Conservation (phyloP, 2,888 invertebrate genomes). For the Tiliacea citrago region DNA sequence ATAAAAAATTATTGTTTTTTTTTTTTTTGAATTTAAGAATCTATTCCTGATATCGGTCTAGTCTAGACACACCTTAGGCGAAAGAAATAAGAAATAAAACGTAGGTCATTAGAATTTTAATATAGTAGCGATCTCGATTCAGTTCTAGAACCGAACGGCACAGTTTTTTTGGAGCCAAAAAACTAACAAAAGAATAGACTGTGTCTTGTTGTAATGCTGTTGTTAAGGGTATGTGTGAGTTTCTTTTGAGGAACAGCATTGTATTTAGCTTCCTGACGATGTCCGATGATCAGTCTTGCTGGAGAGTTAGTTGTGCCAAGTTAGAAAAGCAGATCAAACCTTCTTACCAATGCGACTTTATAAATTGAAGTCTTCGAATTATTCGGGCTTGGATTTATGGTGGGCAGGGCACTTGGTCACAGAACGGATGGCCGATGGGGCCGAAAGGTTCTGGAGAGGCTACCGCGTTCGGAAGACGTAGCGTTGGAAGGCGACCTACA, state of each 20-base stretch:
- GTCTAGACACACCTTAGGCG: conserved; percentile 20
- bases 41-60: not conserved
- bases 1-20: not conserved
- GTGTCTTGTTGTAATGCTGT: conserved; percentile 1
- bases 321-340: no score
- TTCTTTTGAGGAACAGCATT: not conserved
- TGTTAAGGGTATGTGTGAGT: not conserved
- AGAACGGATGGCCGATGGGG: no score
- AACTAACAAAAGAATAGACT: conserved; percentile 37
- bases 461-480: no score
- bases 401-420: no score
- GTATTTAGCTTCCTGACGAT: not conserved
- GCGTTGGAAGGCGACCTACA: no score
- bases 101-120: conserved; percentile 54
- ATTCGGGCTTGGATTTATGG: no score
- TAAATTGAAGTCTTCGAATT: no score
- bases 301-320: no score
- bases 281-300: no score
- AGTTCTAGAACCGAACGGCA: conserved; percentile 34
- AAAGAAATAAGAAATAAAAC: conserved; percentile 39
- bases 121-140: conserved; percentile 45
- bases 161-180: conserved; percentile 49
- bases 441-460: no score
- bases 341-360: no score
- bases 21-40: no score